Evolutionary conservation across 2,888 invertebrate species (phyloP), one percentile per base, ranked within the genome.

Genomic region (Sceliomorpha sp.): DNA sequence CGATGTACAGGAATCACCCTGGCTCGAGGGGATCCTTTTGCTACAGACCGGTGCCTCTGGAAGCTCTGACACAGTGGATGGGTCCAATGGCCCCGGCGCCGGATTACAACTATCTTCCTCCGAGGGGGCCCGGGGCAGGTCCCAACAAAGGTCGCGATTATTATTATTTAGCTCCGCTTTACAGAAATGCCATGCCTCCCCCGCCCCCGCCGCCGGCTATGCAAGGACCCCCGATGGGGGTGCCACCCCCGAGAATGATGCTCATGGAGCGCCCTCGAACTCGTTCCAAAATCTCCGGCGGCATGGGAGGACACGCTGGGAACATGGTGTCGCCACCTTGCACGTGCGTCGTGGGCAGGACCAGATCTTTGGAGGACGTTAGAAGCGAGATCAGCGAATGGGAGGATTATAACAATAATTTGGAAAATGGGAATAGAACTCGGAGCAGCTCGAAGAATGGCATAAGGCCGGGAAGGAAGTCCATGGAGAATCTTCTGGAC

Each of bases 331-430:
- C 77, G 1, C 83, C 88, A n/a, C 89, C 88, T 72, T 93, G 93
- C 77, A 91, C 92, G 13, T 92, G 93, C 82, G 90, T 90, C 42
- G 79, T 87, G 5, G 87, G 88, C 1, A 90, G 93, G 39, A 93
- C 94, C 9, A 91, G 93, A 53, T 94, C 94, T 1, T 89, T 94
- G 86, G 94, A 94, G 79, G 94, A 94, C 80, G 92, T 94, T 8
- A 90, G 93, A 39, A 91, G 92, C 13, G 93, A 93, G 62, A 90
- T 92, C 39, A 91, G 92, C 79, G 90, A 90, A 55, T 93, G 92
- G 92, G 92, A 92, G 71, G 91, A 87, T 32, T 87, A 91, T 71
- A 91, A 90, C 66, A 92, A 92, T 63, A 68, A 53, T 6, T 47
- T 68, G 40, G 91, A 92, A 77, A 92, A 92, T 76, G 92, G 92